Percentiles rank a stretch among this genome's conserved stretches.
phyloP scores from a whole-genome alignment of 1,140 invertebrate genomes.

The Plectrocnemia conspersa region DNA sequence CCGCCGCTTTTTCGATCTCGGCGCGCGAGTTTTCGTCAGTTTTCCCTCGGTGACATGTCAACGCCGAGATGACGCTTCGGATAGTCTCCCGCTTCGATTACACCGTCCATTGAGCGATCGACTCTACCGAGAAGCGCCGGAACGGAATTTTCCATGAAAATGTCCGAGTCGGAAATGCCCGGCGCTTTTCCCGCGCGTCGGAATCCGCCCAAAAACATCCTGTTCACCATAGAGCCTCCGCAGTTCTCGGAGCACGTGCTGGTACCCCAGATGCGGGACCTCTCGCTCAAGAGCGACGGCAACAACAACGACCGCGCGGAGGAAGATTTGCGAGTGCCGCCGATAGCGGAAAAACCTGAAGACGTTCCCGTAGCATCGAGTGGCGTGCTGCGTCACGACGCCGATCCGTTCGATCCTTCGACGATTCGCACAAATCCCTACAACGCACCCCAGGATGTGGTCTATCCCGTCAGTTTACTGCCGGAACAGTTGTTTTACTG shows the following conservation, averaged over 20 bases:
- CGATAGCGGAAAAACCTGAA: not conserved
- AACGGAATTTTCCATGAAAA: no score
- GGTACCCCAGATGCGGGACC: slow-evolving; percentile 26
- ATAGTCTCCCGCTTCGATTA: slow-evolving; percentile 26
- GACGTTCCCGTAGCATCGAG: not conserved
- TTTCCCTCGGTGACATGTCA: not conserved
- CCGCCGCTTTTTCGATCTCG: slow-evolving; percentile 29
- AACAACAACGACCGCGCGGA: slow-evolving; percentile 15
- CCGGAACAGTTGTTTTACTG: not conserved
- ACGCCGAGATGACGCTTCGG: not conserved
- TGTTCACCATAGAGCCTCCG: slow-evolving; percentile 28
- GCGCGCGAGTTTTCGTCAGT: slow-evolving; percentile 15
- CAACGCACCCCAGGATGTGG: slow-evolving; percentile 34
- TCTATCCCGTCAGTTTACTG: not conserved
- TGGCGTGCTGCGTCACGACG: slow-evolving; percentile 19
- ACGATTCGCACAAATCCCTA: slow-evolving; percentile 22
- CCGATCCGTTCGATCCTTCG: slow-evolving; percentile 24
- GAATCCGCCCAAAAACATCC: slow-evolving; percentile 26
- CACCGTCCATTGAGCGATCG: slow-evolving; percentile 24
- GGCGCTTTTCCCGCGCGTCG: slow-evolving; percentile 6
- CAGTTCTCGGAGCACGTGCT: slow-evolving; percentile 24
- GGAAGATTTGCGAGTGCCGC: slow-evolving; percentile 1
- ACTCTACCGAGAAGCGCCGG: not conserved
- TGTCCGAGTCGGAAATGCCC: slow-evolving; percentile 1
- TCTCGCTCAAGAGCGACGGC: slow-evolving; percentile 15